A percentile compares a stretch with the other conserved stretches of the same genome.
phyloP scores from a whole-genome alignment of 2,797 vertebrate species.

The Squalus acanthias region DNA sequence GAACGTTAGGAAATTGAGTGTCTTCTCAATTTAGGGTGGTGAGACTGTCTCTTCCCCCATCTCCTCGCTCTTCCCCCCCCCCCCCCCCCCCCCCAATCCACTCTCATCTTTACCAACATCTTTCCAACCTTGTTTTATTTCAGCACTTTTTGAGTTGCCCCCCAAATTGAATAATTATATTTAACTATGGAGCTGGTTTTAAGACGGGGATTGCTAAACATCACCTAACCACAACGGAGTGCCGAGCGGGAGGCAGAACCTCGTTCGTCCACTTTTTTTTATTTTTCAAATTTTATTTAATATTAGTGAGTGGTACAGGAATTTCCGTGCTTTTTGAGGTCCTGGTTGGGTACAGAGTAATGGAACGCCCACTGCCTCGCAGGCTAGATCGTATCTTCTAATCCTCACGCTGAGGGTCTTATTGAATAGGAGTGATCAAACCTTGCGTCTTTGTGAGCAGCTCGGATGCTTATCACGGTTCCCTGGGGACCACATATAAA shows the following conservation, averaged over 20 bases:
- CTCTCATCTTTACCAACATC: not conserved
- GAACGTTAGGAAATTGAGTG: not conserved
- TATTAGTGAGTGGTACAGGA: not conserved
- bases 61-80: too few species aligned
- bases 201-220: not conserved
- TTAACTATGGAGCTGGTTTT: not conserved
- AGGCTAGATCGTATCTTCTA: not conserved
- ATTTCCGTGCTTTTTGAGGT: not conserved
- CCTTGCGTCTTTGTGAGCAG: not conserved
- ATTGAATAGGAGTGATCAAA: not conserved
- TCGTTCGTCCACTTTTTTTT: not conserved
- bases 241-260: not conserved
- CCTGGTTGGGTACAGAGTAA: not conserved
- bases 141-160: not conserved
- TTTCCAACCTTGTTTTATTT: not conserved
- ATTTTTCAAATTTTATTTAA: not conserved
- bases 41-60: not conserved
- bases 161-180: not conserved
- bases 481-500: not conserved
- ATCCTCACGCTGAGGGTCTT: not conserved
- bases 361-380: not conserved
- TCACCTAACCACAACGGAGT: not conserved
- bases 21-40: not conserved
- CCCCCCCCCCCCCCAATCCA: not conserved
- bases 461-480: not conserved